Evolutionary conservation across 1,140 invertebrate genomes (phyloP).

Genomic region (Habropoda laboriosa): DNA sequence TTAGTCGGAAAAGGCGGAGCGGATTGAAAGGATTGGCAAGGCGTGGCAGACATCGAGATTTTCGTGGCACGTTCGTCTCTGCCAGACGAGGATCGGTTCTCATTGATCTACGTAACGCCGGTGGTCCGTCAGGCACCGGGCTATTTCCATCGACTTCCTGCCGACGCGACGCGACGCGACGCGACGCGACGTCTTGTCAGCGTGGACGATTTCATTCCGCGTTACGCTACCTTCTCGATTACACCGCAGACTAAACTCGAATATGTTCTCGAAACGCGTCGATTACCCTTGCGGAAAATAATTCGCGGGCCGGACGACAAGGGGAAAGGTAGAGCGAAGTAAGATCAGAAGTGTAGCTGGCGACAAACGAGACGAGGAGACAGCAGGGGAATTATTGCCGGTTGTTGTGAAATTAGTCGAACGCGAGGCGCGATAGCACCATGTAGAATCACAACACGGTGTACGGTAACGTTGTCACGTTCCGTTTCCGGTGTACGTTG

Average conservation of each 20-base stretch:
- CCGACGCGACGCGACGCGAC: neutral
- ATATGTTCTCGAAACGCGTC: no score
- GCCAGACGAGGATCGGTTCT: conserved; percentile 40
- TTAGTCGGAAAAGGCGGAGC: conserved; percentile 74
- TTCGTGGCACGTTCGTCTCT: conserved; percentile 49
- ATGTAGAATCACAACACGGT: conserved; percentile 73
- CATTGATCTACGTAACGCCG: conserved; percentile 70
- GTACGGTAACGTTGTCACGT: conserved; percentile 74
- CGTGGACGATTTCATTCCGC: no score
- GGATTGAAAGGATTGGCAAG: conserved; percentile 73
- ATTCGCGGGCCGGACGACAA: no score
- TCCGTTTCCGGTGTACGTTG: conserved; percentile 77
- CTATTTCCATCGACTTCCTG: conserved; percentile 51
- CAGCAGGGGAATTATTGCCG: conserved; percentile 35
- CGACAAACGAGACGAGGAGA: neutral
- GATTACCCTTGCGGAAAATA: neutral
- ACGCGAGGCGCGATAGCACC: conserved; percentile 67
- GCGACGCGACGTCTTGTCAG: no score
- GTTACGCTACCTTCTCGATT: no score
- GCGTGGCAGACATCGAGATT: conserved; percentile 62
- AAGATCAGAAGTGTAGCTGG: neutral
- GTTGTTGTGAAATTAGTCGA: conserved; percentile 69
- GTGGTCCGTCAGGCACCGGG: neutral
- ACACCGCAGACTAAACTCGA: no score
- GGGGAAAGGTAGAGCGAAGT: no score